Evolutionary conservation across 2,113 vertebrate species (phyloP), one percentile per base, ranked within the genome.

Genomic region (Oncorhynchus clarkii): DNA sequence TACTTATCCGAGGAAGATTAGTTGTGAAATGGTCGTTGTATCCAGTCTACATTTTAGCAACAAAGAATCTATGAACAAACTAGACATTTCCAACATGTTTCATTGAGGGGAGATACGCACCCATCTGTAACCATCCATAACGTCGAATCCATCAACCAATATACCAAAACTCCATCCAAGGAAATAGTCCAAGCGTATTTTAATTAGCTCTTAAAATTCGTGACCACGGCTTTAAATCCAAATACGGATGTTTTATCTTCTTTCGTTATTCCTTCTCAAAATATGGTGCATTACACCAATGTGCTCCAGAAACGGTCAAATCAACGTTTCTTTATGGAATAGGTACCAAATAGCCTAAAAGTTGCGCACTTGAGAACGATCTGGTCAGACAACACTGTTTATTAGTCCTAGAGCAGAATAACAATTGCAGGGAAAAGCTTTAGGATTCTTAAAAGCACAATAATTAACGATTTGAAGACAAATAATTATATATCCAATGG

Each of bases 91-190:
- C 16, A 27, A 34, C 16, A n/a, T 34, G 62, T 39, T 12, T 45
- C 39, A 45, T 45, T 45, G 39, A 45, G 39, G 9, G 39, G 39
- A 62, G 75, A 80, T 54, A 89, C 94, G 90, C 89, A 95, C 95
- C 91, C 90, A 85, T 87, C 85, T 78, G 86, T 90, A 83, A 88
- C 78, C 89, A 88, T 92, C 86, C 93, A 82, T 89, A 84, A 81
- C 78, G 68, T 86, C 84, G 92, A 91, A 94, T 94, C 94, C 94
- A 92, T 92, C 84, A 85, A 91, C 78, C 80, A 87, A 80, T 16
- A 80, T 74, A 79, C 62, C 78, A 80, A 82, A 87, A 89, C 84
- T 90, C 92, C 89, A 89, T 87, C 82, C 85, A 79, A 76, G 29
- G 14, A 72, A 73, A 81, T 24, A 75, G 77, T 84, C 76, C 82